Conservation (phyloP, 2,797 vertebrate species). For the Cirrhinus molitorella region DNA sequence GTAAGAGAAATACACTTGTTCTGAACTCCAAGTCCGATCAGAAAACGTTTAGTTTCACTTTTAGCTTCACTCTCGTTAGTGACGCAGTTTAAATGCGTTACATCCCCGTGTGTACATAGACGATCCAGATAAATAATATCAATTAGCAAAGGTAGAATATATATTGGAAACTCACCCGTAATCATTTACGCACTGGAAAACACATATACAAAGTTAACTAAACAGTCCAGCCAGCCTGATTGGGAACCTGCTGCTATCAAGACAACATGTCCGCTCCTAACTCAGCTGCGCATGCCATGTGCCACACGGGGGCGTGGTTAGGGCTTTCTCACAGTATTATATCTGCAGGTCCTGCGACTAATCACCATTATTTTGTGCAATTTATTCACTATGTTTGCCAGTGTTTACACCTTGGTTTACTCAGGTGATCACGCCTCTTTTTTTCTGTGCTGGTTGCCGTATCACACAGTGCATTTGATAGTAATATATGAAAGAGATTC, state of each 20-base stretch:
- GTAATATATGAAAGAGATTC: too few species aligned
- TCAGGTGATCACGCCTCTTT: too few species aligned
- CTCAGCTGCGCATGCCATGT: too few species aligned
- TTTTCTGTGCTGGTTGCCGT: too few species aligned
- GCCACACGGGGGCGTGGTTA: too few species aligned
- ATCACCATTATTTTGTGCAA: too few species aligned
- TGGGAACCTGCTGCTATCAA: background rate
- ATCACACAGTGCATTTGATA: too few species aligned
- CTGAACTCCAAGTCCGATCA: background rate
- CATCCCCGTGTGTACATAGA: background rate
- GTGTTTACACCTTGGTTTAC: too few species aligned
- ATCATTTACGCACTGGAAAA: background rate
- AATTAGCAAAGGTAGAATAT: background rate
- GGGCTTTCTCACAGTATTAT: conserved; percentile 21
- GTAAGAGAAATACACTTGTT: background rate
- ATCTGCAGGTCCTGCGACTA: too few species aligned
- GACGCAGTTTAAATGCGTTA: background rate
- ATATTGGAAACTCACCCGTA: background rate
- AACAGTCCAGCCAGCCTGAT: background rate
- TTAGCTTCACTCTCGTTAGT: background rate
- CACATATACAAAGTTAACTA: background rate
- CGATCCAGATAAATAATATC: background rate
- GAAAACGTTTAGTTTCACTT: background rate
- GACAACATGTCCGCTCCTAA: too few species aligned
- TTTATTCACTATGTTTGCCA: too few species aligned